Percentiles rank a stretch among this genome's conserved stretches.
Conservation (phyloP, 2,888 invertebrate species). For the Trissolcus brochymenae region DNA sequence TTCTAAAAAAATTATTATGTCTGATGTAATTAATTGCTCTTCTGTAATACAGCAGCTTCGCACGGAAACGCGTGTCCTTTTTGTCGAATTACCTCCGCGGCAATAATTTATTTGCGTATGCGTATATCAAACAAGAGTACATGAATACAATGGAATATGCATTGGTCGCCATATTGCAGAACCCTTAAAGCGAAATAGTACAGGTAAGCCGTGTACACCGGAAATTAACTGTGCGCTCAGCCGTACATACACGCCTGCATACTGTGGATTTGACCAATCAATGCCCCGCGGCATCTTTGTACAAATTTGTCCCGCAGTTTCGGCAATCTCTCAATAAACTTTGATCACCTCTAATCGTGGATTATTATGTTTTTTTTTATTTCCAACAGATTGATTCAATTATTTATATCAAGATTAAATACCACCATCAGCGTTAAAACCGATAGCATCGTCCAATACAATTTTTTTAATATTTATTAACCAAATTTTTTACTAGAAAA, state of each 20-base stretch:
- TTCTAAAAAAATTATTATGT: too few species aligned
- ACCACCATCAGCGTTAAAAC: too few species aligned
- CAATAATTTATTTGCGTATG: constrained; percentile 57
- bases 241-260: constrained; percentile 62
- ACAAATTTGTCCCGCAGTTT: constrained; percentile 47
- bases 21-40: too few species aligned
- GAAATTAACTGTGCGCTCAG: constrained; percentile 67
- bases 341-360: constrained; percentile 16
- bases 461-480: too few species aligned
- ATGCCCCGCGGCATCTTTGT: constrained; percentile 63
- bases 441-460: too few species aligned
- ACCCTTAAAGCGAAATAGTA: constrained; percentile 60
- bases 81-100: constrained; percentile 56
- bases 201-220: constrained; percentile 63
- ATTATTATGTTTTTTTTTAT: constrained; percentile 7
- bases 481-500: too few species aligned
- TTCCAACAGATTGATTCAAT: background rate
- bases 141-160: constrained; percentile 57
- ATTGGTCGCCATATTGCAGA: constrained; percentile 56
- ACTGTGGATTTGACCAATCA: constrained; percentile 67
- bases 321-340: constrained; percentile 29
- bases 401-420: too few species aligned
- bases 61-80: too few species aligned
- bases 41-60: too few species aligned
- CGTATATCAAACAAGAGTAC: constrained; percentile 44